phyloP scores from a whole-genome alignment of 1,140 invertebrate species.

The Schlechtendalia chinensis region DNA sequence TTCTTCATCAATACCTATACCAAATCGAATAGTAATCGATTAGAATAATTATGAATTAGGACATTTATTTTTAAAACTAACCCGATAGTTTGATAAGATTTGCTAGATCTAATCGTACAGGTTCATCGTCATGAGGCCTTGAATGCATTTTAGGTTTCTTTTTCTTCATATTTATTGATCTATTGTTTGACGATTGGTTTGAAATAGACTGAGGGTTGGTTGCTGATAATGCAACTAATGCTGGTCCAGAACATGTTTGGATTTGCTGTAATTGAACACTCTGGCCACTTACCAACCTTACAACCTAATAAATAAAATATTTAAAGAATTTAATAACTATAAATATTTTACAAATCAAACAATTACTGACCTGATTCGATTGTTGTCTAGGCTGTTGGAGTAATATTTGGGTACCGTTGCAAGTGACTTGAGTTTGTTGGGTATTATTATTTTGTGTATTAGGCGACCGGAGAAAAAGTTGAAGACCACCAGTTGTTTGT shows the following conservation, averaged over 20 bases:
- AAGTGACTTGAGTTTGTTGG: slow-evolving; percentile 39
- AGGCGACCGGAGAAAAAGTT: slow-evolving; percentile 56
- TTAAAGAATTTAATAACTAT: background rate
- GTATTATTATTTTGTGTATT: slow-evolving; percentile 50
- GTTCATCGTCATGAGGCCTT: slow-evolving; percentile 58
- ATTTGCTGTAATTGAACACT: slow-evolving; percentile 59
- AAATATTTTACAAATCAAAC: background rate
- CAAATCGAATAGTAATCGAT: background rate
- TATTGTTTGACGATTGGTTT: slow-evolving; percentile 45
- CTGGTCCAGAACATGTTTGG: slow-evolving; percentile 59
- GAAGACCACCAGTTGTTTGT: slow-evolving; percentile 56
- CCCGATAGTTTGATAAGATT: slow-evolving; percentile 63
- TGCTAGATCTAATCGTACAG: slow-evolving; percentile 60
- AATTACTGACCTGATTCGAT: slow-evolving; percentile 29
- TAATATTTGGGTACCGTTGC: slow-evolving; percentile 44
- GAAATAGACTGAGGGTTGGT: slow-evolving; percentile 50
- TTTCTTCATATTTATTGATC: slow-evolving; percentile 57
- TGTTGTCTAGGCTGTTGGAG: slow-evolving; percentile 41
- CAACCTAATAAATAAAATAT: slow-evolving; percentile 52
- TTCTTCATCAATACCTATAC: slow-evolving; percentile 58
- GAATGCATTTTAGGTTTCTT: slow-evolving; percentile 58
- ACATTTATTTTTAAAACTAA: slow-evolving; percentile 48
- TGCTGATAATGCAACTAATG: slow-evolving; percentile 57
- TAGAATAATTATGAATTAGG: background rate
- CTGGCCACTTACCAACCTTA: slow-evolving; percentile 55